Conservation (phyloP, 2,888 invertebrate genomes). For the Didymodactylos carnosus region DNA sequence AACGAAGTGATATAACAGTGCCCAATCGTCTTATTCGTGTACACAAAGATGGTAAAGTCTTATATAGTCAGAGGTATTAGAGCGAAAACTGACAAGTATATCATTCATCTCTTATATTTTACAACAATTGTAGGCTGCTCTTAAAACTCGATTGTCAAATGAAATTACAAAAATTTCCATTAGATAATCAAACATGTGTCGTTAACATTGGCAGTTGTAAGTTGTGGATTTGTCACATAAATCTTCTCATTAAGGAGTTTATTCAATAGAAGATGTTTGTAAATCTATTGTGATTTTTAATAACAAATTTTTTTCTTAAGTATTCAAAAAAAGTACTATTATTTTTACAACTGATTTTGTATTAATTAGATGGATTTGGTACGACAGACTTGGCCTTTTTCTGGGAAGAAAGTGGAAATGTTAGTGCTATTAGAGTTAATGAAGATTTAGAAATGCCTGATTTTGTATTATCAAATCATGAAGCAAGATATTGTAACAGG, state of each 20-base stretch:
- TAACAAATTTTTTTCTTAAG: background rate
- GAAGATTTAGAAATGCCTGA: constrained; percentile 16
- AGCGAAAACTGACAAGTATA: background rate
- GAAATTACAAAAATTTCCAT: constrained; percentile 15
- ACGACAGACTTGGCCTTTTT: constrained; percentile 10
- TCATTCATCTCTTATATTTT: background rate
- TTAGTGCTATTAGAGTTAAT: constrained; percentile 12
- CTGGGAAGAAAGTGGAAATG: background rate
- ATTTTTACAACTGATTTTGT: background rate
- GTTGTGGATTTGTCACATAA: background rate
- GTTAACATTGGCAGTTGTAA: constrained; percentile 15
- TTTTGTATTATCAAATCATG: constrained; percentile 13
- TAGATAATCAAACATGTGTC: constrained; percentile 15
- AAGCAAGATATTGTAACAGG: constrained; percentile 11
- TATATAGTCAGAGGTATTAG: constrained; percentile 8
- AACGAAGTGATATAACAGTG: constrained; percentile 14
- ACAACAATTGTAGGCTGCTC: background rate
- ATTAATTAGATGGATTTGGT: constrained; percentile 5
- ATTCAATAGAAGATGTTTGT: background rate
- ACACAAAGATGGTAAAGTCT: constrained; percentile 7
- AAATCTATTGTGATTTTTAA: background rate
- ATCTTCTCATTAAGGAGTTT: background rate
- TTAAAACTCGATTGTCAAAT: constrained; percentile 14
- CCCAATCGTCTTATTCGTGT: constrained; percentile 14
- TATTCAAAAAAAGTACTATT: background rate